Conservation (phyloP, 2,113 vertebrate genomes). For the Oncorhynchus keta region DNA sequence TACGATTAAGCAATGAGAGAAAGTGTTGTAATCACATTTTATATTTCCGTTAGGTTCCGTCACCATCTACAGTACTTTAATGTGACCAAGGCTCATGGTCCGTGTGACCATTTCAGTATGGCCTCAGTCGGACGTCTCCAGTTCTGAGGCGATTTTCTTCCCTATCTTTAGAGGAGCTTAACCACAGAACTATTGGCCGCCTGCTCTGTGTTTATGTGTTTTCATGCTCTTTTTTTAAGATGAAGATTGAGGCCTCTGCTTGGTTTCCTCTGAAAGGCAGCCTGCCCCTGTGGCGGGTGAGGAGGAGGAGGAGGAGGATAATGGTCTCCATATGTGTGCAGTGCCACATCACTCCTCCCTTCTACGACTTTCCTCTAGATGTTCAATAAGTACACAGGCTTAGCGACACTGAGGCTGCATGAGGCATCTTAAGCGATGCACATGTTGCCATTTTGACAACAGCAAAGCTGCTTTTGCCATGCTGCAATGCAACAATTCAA, state of each 20-base stretch:
- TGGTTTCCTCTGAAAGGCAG: conserved; percentile 25
- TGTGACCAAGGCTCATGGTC: background rate
- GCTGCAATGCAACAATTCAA: conserved; percentile 14
- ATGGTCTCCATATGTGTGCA: conserved; percentile 39
- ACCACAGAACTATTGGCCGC: conserved; percentile 36
- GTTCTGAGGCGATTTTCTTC: conserved; percentile 10
- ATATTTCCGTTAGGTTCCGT: conserved; percentile 4
- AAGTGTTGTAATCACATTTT: background rate
- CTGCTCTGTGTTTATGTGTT: conserved; percentile 33
- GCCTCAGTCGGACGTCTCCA: conserved; percentile 3
- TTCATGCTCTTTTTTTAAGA: conserved; percentile 18
- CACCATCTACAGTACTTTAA: conserved; percentile 9
- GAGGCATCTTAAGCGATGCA: background rate
- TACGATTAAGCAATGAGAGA: background rate
- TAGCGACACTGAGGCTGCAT: background rate
- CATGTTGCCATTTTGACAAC: conserved; percentile 17
- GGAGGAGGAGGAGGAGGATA: conserved; percentile 9
- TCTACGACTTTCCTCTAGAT: background rate
- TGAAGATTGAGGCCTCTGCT: conserved; percentile 24
- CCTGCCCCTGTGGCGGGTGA: conserved; percentile 6
- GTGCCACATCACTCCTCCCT: conserved; percentile 33
- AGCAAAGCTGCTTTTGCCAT: conserved; percentile 28
- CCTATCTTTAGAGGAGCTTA: conserved; percentile 26
- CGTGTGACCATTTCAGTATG: conserved; percentile 12
- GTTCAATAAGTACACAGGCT: background rate